Percentiles rank a stretch among this genome's conserved stretches.
Evolutionary conservation across 2,113 vertebrate species (phyloP).

Genomic region (Sclerurus mexicanus): DNA sequence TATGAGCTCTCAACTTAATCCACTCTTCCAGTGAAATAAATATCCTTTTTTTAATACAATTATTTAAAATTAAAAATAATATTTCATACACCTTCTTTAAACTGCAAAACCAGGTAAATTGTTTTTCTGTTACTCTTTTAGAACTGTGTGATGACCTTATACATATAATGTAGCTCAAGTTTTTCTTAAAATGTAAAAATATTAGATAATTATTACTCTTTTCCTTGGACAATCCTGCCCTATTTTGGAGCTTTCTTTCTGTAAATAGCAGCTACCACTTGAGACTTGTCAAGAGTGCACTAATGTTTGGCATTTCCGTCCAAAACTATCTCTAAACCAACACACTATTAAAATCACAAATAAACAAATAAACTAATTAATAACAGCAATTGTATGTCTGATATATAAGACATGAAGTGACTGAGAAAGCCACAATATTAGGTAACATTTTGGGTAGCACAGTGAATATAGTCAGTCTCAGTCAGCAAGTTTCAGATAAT

Average conservation of each 20-base stretch:
- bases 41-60: neutral
- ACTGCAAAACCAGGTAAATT: neutral
- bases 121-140: neutral
- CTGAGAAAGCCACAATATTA: neutral
- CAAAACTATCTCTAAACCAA: neutral
- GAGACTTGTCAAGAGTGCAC: neutral
- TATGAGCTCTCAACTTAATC: neutral
- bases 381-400: neutral
- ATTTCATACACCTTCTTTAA: neutral
- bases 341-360: neutral
- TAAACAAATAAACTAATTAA: neutral
- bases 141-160: neutral
- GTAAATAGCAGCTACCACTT: neutral
- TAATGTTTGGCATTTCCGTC: neutral
- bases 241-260: neutral
- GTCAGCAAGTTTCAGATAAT: neutral
- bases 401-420: neutral
- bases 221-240: neutral
- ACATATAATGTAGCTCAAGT: neutral
- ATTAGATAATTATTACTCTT: neutral
- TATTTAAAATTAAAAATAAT: neutral
- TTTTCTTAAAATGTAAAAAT: neutral
- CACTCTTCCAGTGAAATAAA: neutral
- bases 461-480: neutral
- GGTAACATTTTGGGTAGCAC: neutral